These are phyloP conservation scores for Plutomurus gul DNA, from an alignment of 1,140 invertebrate species.

Conservation along the genomic window DNA sequence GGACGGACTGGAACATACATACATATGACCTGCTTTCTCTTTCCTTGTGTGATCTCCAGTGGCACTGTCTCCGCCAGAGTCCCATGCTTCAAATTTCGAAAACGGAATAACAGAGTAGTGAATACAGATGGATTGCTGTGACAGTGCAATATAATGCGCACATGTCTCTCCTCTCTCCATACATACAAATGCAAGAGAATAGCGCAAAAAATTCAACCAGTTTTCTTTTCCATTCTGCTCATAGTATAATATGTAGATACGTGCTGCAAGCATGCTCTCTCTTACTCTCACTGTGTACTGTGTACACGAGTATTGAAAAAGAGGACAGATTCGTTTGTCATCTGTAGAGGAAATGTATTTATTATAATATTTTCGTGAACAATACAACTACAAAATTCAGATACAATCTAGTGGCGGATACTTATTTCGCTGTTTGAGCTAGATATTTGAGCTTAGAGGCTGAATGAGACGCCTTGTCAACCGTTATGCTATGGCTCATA, in stretches of 20 bases:
- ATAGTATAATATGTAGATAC: too few species aligned
- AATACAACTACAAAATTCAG: background rate
- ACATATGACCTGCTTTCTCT: background rate
- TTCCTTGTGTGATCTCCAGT: background rate
- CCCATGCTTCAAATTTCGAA: too few species aligned
- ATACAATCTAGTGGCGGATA: too few species aligned
- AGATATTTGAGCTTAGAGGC: too few species aligned
- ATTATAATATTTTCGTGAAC: background rate
- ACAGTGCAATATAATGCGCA: conserved; percentile 3
- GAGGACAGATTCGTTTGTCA: background rate
- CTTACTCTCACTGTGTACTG: too few species aligned
- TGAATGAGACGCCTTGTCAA: too few species aligned
- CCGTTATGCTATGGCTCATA: too few species aligned
- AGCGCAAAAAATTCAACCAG: background rate
- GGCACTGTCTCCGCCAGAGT: too few species aligned
- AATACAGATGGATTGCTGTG: conserved; percentile 12
- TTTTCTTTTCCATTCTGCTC: background rate
- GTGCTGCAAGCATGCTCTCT: too few species aligned
- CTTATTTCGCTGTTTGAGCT: too few species aligned
- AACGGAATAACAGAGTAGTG: background rate
- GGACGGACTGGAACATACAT: background rate
- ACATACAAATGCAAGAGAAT: background rate
- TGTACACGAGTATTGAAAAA: background rate
- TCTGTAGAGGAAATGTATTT: background rate
- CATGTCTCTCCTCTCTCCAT: background rate